Percentiles rank a stretch among this genome's conserved stretches.
These are phyloP conservation scores for Adelphocoris suturalis DNA, from an alignment of 2,888 invertebrate genomes.

Conservation along the genomic window DNA sequence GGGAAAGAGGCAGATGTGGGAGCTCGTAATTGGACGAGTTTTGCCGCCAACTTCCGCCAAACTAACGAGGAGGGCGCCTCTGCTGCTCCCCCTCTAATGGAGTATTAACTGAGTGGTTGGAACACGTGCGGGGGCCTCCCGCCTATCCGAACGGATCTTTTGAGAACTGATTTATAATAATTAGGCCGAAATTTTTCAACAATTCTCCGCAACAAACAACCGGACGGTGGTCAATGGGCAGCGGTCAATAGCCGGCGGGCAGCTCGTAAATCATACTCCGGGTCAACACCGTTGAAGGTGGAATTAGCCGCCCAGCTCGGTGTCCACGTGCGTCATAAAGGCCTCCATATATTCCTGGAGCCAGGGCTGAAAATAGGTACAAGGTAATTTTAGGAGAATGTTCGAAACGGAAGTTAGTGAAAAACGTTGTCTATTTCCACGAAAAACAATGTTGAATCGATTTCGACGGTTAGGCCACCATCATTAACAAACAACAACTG, in stretches of 20 bases:
- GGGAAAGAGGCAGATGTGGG: conserved; percentile 50
- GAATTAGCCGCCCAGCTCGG: too few species aligned
- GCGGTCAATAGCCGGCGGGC: not conserved
- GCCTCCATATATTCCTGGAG: too few species aligned
- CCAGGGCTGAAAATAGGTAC: too few species aligned
- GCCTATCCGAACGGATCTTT: not conserved
- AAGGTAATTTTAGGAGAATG: too few species aligned
- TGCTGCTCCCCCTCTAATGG: conserved; percentile 29
- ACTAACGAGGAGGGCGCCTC: conserved; percentile 53
- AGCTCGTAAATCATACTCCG: too few species aligned
- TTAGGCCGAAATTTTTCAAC: conserved; percentile 52
- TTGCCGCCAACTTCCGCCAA: conserved; percentile 61
- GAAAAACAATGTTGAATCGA: too few species aligned
- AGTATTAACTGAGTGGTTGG: conserved; percentile 45
- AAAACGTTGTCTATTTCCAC: too few species aligned
- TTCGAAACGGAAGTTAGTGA: too few species aligned
- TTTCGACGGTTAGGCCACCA: too few species aligned
- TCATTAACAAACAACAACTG: too few species aligned
- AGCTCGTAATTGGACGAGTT: conserved; percentile 50
- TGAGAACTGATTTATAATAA: conserved; percentile 36
- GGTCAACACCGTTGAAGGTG: too few species aligned
- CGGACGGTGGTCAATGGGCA: conserved; percentile 45
- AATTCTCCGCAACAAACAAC: conserved; percentile 46
- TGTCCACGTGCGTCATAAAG: too few species aligned
- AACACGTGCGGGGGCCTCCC: conserved; percentile 34